A percentile compares a stretch with the other conserved stretches of the same genome.
Conservation (phyloP, 1,140 invertebrate genomes). For the Drosophila serrata region DNA sequence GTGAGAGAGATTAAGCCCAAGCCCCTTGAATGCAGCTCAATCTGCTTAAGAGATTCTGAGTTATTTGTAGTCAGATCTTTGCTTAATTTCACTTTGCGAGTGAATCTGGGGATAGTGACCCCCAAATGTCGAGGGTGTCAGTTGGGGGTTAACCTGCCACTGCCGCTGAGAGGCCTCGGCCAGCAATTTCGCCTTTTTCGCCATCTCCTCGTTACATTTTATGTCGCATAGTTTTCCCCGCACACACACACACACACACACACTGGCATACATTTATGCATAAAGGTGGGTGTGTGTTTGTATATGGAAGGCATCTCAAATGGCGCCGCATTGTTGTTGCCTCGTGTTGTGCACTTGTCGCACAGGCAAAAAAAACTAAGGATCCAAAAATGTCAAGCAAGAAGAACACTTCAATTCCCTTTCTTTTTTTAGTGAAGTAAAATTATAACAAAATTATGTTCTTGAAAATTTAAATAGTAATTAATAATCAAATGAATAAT, state of each 20-base stretch:
- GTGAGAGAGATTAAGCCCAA: not conserved
- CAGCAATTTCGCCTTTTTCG: constrained; percentile 17
- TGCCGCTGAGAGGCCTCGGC: constrained; percentile 27
- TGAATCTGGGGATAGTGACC: constrained; percentile 8
- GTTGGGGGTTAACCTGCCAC: constrained; percentile 16
- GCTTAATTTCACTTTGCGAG: constrained; percentile 36
- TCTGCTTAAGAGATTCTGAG: constrained; percentile 5
- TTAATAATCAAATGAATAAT: too few relatives aligned
- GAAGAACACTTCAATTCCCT: not conserved
- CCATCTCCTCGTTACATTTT: constrained; percentile 56
- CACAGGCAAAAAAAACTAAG: constrained; percentile 18
- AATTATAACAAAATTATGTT: not conserved
- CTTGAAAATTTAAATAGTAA: too few relatives aligned
- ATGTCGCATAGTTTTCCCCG: constrained; percentile 51
- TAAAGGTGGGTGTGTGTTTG: constrained; percentile 22
- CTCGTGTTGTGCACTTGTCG: constrained; percentile 59
- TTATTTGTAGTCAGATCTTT: constrained; percentile 9
- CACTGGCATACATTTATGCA: constrained; percentile 63
- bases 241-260: constrained; percentile 31
- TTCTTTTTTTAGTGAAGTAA: not conserved
- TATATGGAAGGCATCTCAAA: constrained; percentile 59
- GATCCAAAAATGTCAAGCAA: not conserved
- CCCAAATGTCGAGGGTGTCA: constrained; percentile 11
- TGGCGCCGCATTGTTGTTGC: constrained; percentile 59
- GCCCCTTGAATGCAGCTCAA: constrained; percentile 21